A percentile compares a stretch with the other conserved stretches of the same genome.
Evolutionary conservation across 2,888 invertebrate genomes (phyloP).

Genomic region (Cryptocheilus praepositus): DNA sequence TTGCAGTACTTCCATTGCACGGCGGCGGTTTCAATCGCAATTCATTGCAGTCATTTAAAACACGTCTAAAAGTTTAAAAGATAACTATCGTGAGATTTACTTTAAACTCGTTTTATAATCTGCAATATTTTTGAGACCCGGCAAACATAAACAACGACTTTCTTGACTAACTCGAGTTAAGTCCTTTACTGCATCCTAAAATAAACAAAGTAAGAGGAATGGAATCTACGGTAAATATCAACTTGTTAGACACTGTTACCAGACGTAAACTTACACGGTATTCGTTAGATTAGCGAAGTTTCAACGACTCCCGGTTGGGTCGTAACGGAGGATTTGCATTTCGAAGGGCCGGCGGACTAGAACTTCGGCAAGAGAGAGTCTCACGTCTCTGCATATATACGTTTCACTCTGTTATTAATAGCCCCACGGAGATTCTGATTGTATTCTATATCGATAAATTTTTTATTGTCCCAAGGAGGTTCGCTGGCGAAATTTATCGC

Average conservation of each 20-base stretch:
- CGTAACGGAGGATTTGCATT: slow-evolving; percentile 51
- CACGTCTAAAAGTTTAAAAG: neutral
- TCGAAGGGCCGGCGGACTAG: slow-evolving; percentile 22
- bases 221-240: no score
- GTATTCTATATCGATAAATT: slow-evolving; percentile 25
- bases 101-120: no score
- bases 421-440: slow-evolving; percentile 17
- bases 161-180: no score
- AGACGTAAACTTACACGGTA: neutral
- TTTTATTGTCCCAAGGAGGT: slow-evolving; percentile 16
- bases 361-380: slow-evolving; percentile 24
- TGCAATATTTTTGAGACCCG: no score
- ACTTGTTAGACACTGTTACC: slow-evolving; percentile 21
- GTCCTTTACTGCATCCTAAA: no score
- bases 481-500: neutral
- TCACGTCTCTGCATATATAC: neutral
- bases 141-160: no score
- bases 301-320: slow-evolving; percentile 55
- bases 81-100: no score
- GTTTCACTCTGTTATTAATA: slow-evolving; percentile 28
- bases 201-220: no score
- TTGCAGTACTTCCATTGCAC: no score
- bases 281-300: slow-evolving; percentile 42
- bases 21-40: no score
- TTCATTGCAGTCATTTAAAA: neutral